These are phyloP conservation scores for Tamandua tetradactyla DNA, from an alignment of 2,797 vertebrate genomes.

Conservation along the genomic window DNA sequence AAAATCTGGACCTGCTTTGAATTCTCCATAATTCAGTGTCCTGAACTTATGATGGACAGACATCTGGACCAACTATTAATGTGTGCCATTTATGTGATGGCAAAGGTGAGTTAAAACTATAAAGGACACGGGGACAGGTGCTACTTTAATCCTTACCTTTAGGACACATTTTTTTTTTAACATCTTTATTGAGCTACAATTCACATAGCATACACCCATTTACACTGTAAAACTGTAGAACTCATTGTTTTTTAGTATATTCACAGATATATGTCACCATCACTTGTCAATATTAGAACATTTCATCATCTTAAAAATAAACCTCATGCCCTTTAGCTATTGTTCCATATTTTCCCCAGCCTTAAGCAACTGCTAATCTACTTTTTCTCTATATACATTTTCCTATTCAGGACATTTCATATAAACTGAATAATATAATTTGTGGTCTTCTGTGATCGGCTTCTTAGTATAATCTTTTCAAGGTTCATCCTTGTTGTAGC, in stretches of 20 bases:
- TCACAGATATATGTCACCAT: background rate
- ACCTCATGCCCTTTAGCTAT: too few species aligned
- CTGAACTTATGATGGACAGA: conserved; percentile 92
- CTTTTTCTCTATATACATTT: background rate
- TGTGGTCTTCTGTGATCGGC: too few species aligned
- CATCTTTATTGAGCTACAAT: background rate
- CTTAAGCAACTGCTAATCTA: background rate
- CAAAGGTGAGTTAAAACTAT: conserved; percentile 86
- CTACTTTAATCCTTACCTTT: background rate
- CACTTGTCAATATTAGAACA: background rate
- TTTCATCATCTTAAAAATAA: background rate
- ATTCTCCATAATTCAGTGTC: conserved; percentile 90
- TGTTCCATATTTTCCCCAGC: too few species aligned
- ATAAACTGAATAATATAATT: too few species aligned
- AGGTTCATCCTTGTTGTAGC: background rate
- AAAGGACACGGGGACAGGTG: background rate
- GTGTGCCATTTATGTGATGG: conserved; percentile 93
- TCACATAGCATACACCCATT: background rate
- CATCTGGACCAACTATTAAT: conserved; percentile 94
- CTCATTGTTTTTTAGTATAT: background rate
- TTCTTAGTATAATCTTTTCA: background rate
- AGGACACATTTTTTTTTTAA: background rate
- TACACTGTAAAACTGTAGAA: background rate
- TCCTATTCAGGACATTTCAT: background rate
- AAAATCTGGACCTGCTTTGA: conserved; percentile 97